These are phyloP conservation scores for Anoplophora glabripennis DNA, from an alignment of 1,140 invertebrate species.

Conservation along the genomic window DNA sequence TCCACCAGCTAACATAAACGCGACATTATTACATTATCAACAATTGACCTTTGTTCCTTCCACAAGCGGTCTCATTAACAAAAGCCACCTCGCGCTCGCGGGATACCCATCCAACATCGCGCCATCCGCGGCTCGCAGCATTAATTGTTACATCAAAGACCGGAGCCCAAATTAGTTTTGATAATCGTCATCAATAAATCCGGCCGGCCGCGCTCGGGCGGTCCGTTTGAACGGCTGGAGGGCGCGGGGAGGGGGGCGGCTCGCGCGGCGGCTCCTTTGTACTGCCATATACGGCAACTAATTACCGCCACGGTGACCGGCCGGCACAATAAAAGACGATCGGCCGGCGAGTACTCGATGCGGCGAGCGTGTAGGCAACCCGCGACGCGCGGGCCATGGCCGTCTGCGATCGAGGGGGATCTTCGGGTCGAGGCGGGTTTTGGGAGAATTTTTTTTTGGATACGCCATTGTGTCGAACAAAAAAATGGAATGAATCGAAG, in stretches of 20 bases:
- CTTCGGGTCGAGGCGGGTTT: no score
- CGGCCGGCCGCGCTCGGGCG: slow-evolving; percentile 25
- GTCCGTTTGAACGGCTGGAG: slow-evolving; percentile 29
- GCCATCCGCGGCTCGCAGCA: no score
- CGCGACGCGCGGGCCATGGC: not conserved
- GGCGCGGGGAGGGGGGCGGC: slow-evolving; percentile 31
- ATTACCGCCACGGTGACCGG: slow-evolving; percentile 43
- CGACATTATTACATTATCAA: no score
- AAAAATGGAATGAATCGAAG: no score
- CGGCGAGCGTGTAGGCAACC: slow-evolving; percentile 4
- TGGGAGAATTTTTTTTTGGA: no score
- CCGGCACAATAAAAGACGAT: slow-evolving; percentile 39
- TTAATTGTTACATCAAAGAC: not conserved
- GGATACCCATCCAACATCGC: no score
- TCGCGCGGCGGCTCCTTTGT: slow-evolving; percentile 49
- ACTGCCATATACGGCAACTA: slow-evolving; percentile 49
- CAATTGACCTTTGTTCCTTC: no score
- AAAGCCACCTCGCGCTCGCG: no score
- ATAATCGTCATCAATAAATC: slow-evolving; percentile 42
- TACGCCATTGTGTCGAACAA: no score
- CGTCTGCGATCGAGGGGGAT: no score
- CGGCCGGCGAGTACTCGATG: slow-evolving; percentile 3
- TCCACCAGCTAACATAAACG: no score
- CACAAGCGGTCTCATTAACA: no score
- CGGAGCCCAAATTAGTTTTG: slow-evolving; percentile 40